Conservation (phyloP, 2,888 invertebrate genomes). For the Ophion ventricosus region DNA sequence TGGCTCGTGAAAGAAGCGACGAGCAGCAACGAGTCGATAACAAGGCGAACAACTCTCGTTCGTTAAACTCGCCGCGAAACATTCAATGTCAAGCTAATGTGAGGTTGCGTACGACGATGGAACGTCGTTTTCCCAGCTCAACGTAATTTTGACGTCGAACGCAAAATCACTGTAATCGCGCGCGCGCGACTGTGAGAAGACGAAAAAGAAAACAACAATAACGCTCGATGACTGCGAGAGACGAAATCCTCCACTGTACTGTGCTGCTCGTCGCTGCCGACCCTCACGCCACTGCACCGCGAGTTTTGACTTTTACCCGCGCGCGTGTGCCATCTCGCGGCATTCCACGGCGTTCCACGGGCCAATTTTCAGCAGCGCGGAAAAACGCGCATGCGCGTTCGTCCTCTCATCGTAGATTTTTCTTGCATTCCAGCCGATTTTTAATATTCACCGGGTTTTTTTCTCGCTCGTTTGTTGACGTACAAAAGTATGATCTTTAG, state of each 20-base stretch:
- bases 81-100: not conserved
- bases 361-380: too few relatives aligned
- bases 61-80: not conserved
- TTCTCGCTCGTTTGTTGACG: too few relatives aligned
- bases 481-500: too few relatives aligned
- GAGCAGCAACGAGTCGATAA: not conserved
- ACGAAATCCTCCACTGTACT: not conserved
- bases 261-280: not conserved
- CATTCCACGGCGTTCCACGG: not conserved
- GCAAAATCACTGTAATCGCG: not conserved
- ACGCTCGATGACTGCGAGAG: conserved; percentile 12
- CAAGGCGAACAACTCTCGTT: too few relatives aligned
- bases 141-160: not conserved
- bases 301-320: not conserved
- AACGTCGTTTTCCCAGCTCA: not conserved
- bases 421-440: too few relatives aligned
- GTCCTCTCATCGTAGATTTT: too few relatives aligned
- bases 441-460: too few relatives aligned
- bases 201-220: conserved; percentile 11
- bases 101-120: not conserved
- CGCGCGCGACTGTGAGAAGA: conserved; percentile 25
- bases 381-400: too few relatives aligned
- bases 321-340: not conserved
- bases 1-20: not conserved
- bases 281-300: not conserved